A percentile compares a stretch with the other conserved stretches of the same genome.
These are phyloP conservation scores for Avahi laniger DNA, from an alignment of 2,797 vertebrate species.

Conservation along the genomic window DNA sequence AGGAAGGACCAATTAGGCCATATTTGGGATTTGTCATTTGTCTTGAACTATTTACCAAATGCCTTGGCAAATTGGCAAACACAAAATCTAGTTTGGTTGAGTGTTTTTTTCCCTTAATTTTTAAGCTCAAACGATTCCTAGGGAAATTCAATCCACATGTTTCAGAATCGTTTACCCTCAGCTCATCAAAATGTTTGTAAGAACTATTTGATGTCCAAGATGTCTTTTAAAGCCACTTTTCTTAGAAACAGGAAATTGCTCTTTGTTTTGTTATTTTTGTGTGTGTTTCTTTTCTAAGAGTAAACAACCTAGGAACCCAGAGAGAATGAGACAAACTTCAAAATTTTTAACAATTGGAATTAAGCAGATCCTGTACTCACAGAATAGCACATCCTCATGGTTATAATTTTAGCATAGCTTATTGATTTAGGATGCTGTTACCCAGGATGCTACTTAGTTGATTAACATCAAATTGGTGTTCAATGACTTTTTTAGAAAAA, in stretches of 20 bases:
- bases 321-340: neutral
- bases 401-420: neutral
- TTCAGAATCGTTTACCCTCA: conserved; percentile 67
- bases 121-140: conserved; percentile 58
- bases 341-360: neutral
- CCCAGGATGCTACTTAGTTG: neutral
- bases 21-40: conserved; percentile 49
- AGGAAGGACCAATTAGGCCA: neutral
- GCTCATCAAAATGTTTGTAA: conserved; percentile 77
- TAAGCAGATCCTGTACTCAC: neutral
- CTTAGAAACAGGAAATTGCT: conserved; percentile 64
- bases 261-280: conserved; percentile 43
- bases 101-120: conserved; percentile 55
- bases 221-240: conserved; percentile 65
- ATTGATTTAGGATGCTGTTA: neutral
- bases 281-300: conserved; percentile 44
- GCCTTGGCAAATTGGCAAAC: conserved; percentile 37
- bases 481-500: neutral
- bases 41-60: conserved; percentile 61
- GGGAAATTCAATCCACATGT: conserved; percentile 74
- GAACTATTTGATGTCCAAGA: conserved; percentile 67
- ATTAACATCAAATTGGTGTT: neutral
- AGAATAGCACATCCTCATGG: neutral
- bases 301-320: conserved; percentile 45
- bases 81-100: conserved; percentile 42